These are phyloP conservation scores for Hippocampus mohnikei DNA, from an alignment of 2,113 vertebrate species.

Conservation along the genomic window DNA sequence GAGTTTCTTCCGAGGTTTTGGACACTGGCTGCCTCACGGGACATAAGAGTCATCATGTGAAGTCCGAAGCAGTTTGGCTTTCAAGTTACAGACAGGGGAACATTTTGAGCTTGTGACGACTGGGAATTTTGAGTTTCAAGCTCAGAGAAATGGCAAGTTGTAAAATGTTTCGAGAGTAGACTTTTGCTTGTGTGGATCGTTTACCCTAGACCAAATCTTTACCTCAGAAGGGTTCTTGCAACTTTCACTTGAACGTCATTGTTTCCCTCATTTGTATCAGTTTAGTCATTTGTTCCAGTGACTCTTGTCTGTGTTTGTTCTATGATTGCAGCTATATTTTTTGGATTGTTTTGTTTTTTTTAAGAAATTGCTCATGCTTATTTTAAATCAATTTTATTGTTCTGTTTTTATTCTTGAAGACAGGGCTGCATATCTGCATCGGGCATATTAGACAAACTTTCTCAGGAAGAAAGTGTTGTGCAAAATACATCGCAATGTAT, in stretches of 20 bases:
- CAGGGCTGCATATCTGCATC: neutral
- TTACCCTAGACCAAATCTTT: slow-evolving; percentile 4
- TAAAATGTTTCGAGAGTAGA: neutral
- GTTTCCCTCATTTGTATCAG: slow-evolving; percentile 21
- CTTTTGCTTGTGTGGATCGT: slow-evolving; percentile 11
- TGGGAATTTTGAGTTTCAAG: neutral
- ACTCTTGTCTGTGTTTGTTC: neutral
- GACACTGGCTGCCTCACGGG: slow-evolving; percentile 77
- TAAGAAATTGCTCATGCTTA: neutral
- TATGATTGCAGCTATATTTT: slow-evolving; percentile 12
- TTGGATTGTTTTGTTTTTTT: slow-evolving; percentile 3
- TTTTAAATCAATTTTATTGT: neutral
- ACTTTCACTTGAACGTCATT: slow-evolving; percentile 13
- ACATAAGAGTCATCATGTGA: slow-evolving; percentile 58
- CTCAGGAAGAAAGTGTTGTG: neutral
- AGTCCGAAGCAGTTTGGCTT: neutral
- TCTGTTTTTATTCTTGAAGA: neutral
- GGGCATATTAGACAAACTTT: neutral
- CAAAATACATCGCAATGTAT: no score
- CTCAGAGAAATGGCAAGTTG: slow-evolving; percentile 5
- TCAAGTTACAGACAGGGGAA: neutral
- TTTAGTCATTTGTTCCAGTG: slow-evolving; percentile 1
- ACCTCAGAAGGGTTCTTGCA: slow-evolving; percentile 13
- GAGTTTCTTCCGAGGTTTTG: slow-evolving; percentile 75
- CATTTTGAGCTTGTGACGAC: neutral